A percentile compares a stretch with the other conserved stretches of the same genome.
phyloP scores from a whole-genome alignment of 2,888 invertebrate genomes.

The Amaurobius ferox region DNA sequence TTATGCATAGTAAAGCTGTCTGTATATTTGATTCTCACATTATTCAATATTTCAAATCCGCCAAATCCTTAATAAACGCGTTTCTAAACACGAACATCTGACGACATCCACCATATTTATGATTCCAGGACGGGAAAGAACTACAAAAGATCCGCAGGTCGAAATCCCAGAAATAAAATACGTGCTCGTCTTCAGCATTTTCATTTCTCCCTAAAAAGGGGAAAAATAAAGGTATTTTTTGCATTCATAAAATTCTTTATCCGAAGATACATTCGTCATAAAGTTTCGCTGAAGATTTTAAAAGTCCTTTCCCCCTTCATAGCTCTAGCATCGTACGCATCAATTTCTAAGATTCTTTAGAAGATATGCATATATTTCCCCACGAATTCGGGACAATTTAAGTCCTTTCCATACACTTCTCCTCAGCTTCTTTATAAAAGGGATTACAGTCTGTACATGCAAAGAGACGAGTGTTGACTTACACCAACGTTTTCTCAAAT shows the following conservation, averaged over 20 bases:
- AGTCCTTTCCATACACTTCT: not conserved
- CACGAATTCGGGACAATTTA: not conserved
- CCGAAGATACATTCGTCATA: conserved; percentile 21
- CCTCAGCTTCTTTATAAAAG: not conserved
- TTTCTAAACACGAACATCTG: not conserved
- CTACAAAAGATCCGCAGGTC: not conserved
- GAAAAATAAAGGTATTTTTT: conserved; percentile 24
- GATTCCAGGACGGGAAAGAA: not conserved
- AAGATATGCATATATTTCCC: conserved; percentile 17
- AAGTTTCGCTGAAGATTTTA: not conserved
- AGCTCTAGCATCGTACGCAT: not conserved
- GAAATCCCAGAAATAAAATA: conserved; percentile 5
- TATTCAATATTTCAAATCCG: no score
- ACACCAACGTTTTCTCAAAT: not conserved
- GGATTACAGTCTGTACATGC: not conserved
- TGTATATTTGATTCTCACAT: no score
- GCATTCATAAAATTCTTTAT: conserved; percentile 11
- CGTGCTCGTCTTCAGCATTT: not conserved
- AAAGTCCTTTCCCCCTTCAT: not conserved
- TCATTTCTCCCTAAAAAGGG: not conserved
- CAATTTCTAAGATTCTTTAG: conserved; percentile 6
- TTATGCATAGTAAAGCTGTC: no score
- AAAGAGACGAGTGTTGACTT: not conserved
- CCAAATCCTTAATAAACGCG: no score
- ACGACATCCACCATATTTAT: not conserved